Evolutionary conservation across 2,797 vertebrate species (phyloP).

Genomic region (Myripristis jacobus): DNA sequence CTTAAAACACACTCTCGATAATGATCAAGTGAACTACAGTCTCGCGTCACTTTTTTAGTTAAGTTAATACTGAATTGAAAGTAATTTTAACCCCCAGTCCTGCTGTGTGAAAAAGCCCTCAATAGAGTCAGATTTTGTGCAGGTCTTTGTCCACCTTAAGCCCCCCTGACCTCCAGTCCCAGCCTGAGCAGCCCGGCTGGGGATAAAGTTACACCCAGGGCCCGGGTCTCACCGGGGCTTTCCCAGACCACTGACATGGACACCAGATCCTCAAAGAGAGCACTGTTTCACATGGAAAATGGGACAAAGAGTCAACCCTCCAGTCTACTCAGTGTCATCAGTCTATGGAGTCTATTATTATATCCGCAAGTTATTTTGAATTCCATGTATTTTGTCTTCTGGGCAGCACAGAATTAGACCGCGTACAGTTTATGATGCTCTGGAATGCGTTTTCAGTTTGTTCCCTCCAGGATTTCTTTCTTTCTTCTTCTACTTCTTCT

Average conservation of each 20-base stretch:
- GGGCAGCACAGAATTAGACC: neutral
- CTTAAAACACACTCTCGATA: no score
- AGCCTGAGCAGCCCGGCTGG: conserved; percentile 16
- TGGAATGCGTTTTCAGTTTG: neutral
- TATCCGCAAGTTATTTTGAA: neutral
- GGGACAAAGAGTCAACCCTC: neutral
- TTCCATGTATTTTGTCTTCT: neutral
- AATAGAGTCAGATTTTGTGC: conserved; percentile 15
- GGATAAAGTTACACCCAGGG: conserved; percentile 52
- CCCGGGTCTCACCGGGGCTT: conserved; percentile 34
- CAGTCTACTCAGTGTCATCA: conserved; percentile 6
- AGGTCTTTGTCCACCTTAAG: conserved; percentile 22
- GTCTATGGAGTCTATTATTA: neutral
- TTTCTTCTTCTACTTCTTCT: no score
- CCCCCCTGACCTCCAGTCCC: conserved; percentile 9
- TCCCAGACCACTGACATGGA: conserved; percentile 44
- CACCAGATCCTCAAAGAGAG: conserved; percentile 50
- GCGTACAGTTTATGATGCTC: neutral
- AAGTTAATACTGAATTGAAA: neutral
- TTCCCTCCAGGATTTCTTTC: neutral
- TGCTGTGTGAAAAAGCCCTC: conserved; percentile 2
- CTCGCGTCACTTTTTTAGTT: neutral
- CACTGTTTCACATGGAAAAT: conserved; percentile 29
- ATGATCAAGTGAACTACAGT: neutral
- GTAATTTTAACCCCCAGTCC: neutral